Conservation (phyloP, 2,888 invertebrate species). For the Polyploca ridens region DNA sequence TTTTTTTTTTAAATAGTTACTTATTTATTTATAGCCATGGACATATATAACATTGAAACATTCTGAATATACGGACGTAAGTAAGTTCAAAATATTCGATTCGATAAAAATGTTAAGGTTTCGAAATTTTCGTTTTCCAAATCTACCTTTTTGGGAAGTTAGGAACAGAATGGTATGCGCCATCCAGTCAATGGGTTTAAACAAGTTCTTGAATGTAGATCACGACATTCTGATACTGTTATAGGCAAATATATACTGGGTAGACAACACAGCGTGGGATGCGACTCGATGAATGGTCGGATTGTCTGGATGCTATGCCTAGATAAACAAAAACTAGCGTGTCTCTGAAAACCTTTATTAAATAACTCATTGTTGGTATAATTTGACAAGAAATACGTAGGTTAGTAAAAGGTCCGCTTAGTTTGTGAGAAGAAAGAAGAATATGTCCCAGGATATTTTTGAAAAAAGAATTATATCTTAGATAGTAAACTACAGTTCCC, state of each 20-base stretch:
- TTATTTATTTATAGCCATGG: background rate
- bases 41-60: background rate
- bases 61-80: background rate
- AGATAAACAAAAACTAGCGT: background rate
- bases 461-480: too few relatives aligned
- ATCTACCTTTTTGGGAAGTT: background rate
- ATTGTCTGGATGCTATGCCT: background rate
- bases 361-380: too few relatives aligned
- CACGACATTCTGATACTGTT: too few relatives aligned
- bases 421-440: too few relatives aligned
- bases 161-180: background rate
- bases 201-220: background rate
- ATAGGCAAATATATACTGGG: too few relatives aligned
- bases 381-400: too few relatives aligned
- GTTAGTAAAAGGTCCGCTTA: too few relatives aligned
- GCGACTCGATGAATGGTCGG: background rate
- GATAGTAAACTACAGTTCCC: too few relatives aligned
- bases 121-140: too few relatives aligned
- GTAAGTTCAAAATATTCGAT: background rate
- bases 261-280: background rate
- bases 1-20: background rate
- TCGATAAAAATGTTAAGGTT: too few relatives aligned
- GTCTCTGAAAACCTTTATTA: too few relatives aligned
- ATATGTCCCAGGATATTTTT: too few relatives aligned
- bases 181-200: background rate